A percentile compares a stretch with the other conserved stretches of the same genome.
These are phyloP conservation scores for Pseudococcus viburni DNA, from an alignment of 2,888 invertebrate species.

Conservation along the genomic window DNA sequence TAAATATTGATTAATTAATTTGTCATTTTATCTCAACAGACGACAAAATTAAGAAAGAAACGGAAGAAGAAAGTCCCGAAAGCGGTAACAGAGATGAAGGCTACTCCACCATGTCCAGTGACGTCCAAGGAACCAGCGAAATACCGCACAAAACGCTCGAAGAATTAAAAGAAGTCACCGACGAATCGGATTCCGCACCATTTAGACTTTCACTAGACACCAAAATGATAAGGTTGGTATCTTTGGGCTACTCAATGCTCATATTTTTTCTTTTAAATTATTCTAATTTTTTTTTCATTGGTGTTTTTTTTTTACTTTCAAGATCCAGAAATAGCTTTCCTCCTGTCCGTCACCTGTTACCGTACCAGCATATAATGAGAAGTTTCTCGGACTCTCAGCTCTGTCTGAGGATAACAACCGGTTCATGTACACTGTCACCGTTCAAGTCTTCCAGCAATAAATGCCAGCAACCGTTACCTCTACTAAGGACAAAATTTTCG, in stretches of 20 bases:
- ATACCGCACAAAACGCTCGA: conserved; percentile 77
- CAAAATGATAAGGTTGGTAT: conserved; percentile 58
- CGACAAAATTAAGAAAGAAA: conserved; percentile 67
- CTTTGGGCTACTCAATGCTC: not conserved
- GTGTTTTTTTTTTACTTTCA: conserved; percentile 70
- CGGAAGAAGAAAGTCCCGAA: conserved; percentile 82
- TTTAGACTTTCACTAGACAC: conserved; percentile 60
- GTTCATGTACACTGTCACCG: conserved; percentile 51
- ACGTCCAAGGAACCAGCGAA: conserved; percentile 79
- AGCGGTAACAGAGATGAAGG: conserved; percentile 86
- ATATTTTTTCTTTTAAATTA: not conserved
- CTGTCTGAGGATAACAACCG: conserved; percentile 72
- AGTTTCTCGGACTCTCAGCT: conserved; percentile 84
- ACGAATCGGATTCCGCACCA: conserved; percentile 60
- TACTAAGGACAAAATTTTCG: conserved; percentile 37
- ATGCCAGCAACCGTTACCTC: conserved; percentile 55
- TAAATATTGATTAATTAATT: not conserved
- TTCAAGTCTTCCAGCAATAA: conserved; percentile 60
- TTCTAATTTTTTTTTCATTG: conserved; percentile 70
- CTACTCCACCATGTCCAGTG: conserved; percentile 88
- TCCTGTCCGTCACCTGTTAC: conserved; percentile 79
- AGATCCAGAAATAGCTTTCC: conserved; percentile 82
- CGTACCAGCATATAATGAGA: conserved; percentile 79
- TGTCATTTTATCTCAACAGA: not conserved
- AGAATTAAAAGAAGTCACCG: conserved; percentile 79